These are phyloP conservation scores for Gadopsis marmoratus DNA, from an alignment of 2,797 vertebrate species.

Conservation along the genomic window DNA sequence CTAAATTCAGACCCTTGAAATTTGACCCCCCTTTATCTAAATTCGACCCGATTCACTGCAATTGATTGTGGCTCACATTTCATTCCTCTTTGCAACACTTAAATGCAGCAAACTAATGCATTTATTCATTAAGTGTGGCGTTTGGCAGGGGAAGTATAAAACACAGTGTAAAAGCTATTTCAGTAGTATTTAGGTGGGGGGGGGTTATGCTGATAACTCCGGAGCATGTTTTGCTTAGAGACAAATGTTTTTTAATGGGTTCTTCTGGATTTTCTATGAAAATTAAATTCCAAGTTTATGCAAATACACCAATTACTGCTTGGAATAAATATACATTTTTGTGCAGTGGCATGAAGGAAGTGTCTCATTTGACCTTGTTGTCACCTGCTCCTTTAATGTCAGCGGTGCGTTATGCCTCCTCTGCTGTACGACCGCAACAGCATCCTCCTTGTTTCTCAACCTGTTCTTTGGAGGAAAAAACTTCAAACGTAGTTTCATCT, in stretches of 20 bases:
- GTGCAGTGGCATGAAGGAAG: constrained; percentile 19
- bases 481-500: neutral
- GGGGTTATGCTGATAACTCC: neutral
- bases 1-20: neutral
- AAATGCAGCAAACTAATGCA: neutral
- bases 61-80: neutral
- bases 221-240: neutral
- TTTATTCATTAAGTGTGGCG: constrained; percentile 8
- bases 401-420: neutral
- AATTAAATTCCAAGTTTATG: constrained; percentile 40
- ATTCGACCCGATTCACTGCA: neutral
- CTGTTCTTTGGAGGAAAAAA: neutral
- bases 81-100: neutral
- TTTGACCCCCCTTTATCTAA: neutral
- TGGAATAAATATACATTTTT: constrained; percentile 39
- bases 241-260: constrained; percentile 22
- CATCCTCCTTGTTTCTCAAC: neutral
- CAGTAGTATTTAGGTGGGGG: neutral
- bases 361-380: constrained; percentile 41
- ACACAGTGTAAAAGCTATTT: constrained; percentile 1
- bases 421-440: neutral
- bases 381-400: constrained; percentile 32
- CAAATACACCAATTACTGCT: constrained; percentile 48
- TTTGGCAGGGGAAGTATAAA: constrained; percentile 3
- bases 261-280: constrained; percentile 17